Base-by-base conservation (phyloP, 1,140 invertebrate species). In the Lepidurus arcticus region DNA sequence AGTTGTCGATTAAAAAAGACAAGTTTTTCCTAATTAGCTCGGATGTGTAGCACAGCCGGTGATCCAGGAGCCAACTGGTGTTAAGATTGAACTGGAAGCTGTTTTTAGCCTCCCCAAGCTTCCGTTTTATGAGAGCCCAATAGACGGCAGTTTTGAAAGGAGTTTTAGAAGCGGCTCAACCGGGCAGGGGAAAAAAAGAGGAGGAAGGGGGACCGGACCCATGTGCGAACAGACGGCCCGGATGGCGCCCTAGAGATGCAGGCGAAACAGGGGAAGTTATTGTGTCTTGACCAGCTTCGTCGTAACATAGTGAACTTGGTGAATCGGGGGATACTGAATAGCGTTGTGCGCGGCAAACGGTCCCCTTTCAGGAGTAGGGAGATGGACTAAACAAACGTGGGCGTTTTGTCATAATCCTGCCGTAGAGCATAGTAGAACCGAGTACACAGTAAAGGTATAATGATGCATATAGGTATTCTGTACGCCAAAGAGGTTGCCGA, bases 111-210 rank as follows among this genome's bases (percentile, higher is more conserved):
- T 65, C 34, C 53, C 16, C 16, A 65, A 65, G 53, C 53, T 65
- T 65, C 53, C 53, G 53, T 65, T 65, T 65, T 65, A 65, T 65
- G 53, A 65, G 53, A 65, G 53, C 53, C 53, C 53, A 65, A 65
- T 65, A 65, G 53, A 65, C 53, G n/a, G 53, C 53, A 65, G 53
- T 65, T 65, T 65, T 21, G 21, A 65, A 47, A 65, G 53, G 53
- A 65, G 53, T 65, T 65, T 65, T 65, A 13, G 16, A 65, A 13
- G 21, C 53, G 53, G 53, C 53, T 13, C 21, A 65, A 16, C 53
- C 21, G 21, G 9, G 13, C 7, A 16, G 13, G 21, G 13, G 3
- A 9, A 16, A 65, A 65, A 65, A 65, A 65, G 21, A 65, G 16
- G 21, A 65, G 53, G 21, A 65, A 21, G 53, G 21, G 21, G 53